Percentiles rank a stretch among this genome's conserved stretches.
Conservation (phyloP, 1,140 invertebrate genomes). For the Geopemphigus sp. region DNA sequence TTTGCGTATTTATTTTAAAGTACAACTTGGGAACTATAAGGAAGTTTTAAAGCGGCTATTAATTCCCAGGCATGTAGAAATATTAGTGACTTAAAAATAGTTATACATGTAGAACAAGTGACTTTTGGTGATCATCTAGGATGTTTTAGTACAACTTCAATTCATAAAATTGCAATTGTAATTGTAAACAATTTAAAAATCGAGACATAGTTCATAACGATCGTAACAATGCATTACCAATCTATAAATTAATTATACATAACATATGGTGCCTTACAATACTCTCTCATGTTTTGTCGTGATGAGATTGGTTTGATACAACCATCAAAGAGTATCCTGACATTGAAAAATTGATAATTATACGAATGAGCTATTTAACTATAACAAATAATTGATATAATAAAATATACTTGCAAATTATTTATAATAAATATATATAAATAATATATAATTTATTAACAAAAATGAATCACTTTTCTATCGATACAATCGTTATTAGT, state of each 20-base stretch:
- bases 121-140: neutral
- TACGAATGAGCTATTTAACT: too few relatives aligned
- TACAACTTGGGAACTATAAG: too few relatives aligned
- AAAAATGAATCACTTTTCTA: too few relatives aligned
- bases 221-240: neutral
- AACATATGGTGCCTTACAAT: slow-evolving; percentile 5
- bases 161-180: neutral
- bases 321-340: too few relatives aligned
- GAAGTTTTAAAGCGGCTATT: neutral
- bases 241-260: neutral
- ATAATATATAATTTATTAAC: too few relatives aligned
- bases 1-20: too few relatives aligned
- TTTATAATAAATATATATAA: too few relatives aligned
- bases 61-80: neutral
- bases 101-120: slow-evolving; percentile 2
- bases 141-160: neutral
- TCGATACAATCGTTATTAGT: too few relatives aligned
- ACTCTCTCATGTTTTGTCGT: neutral
- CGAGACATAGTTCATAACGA: neutral
- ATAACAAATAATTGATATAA: too few relatives aligned
- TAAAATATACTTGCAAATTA: too few relatives aligned
- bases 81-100: neutral
- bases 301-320: neutral
- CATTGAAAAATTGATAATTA: too few relatives aligned
- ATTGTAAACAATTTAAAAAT: neutral